These are phyloP conservation scores for Alectura lathami DNA, from an alignment of 2,113 vertebrate genomes.

Conservation along the genomic window DNA sequence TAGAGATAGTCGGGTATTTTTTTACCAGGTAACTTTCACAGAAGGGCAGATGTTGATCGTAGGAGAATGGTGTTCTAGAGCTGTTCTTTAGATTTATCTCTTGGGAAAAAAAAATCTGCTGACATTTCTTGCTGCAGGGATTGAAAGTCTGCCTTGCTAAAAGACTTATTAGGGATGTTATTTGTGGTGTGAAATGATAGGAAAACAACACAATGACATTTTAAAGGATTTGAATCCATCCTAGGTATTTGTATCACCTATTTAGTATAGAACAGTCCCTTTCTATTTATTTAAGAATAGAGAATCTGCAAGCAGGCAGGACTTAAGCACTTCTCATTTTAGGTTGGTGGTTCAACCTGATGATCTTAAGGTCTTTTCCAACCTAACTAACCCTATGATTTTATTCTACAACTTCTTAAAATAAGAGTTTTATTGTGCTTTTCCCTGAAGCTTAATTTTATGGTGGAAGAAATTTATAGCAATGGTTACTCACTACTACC, in stretches of 20 bases:
- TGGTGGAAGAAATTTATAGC: not conserved
- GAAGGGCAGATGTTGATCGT: not conserved
- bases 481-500: not conserved
- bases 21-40: not conserved
- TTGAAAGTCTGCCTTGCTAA: not conserved
- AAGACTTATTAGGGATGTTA: not conserved
- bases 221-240: not conserved
- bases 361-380: not conserved
- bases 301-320: not conserved
- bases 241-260: not conserved
- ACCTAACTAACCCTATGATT: not conserved
- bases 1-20: not conserved
- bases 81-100: not conserved
- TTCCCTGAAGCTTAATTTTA: not conserved
- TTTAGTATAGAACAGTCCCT: not conserved
- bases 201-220: not conserved
- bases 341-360: not conserved
- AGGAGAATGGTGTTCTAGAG: not conserved
- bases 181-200: not conserved
- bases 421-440: not conserved
- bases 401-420: not conserved
- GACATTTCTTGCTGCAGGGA: not conserved
- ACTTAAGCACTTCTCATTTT: not conserved
- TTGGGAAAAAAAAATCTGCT: not conserved
- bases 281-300: not conserved